Base-by-base conservation (phyloP, 2,888 invertebrate genomes). In the Cheilosia pagana region DNA sequence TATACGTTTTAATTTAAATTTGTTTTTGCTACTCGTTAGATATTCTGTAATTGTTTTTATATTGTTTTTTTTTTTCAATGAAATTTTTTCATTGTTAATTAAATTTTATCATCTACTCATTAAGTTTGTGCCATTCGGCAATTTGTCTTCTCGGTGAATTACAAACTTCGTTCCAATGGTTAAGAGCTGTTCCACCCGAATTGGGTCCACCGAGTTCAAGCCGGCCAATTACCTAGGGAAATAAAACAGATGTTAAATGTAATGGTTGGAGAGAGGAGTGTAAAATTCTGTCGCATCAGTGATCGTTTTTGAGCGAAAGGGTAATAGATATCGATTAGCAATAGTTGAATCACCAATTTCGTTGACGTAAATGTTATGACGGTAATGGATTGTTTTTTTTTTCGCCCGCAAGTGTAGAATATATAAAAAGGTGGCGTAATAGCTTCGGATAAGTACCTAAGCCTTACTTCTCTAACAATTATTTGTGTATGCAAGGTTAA, bases 81-180 rank as follows among this genome's bases (percentile, higher is more conserved):
- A 67, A 23, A 12, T 35, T 48, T 60, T 70, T 52, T 75, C 16
- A 62, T 62, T 81, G 25, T 45, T 45, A 67, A 31, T 59, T 21
- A 45, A 57, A 39, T 21, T 23, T 53, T 65, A 71, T 50, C 23
- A 67, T 41, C 78, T 95, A 98, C 94, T 98, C 98, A 92, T 96
- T 95, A 89, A 99, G 94, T 93, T 98, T 98, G 94, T 99, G 99
- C 99, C 99, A 99, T 93, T 99, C 98, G 87, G 99, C 99, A 91
- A 99, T 98, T 94, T 99, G 99, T 87, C 99, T 95, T 88, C 98
- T 95, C 65, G 99, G 98, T 88, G 98, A 98, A 91, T 96, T 98
- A 93, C 98, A 97, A 88, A 99, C 98, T 93, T 99, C 98, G 90
- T 96, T 97, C 99, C 99, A 99, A 93, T 99, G 99, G 90, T 97